A percentile compares a stretch with the other conserved stretches of the same genome.
Evolutionary conservation across 2,888 invertebrate genomes (phyloP).

Genomic region (Hyalella azteca): DNA sequence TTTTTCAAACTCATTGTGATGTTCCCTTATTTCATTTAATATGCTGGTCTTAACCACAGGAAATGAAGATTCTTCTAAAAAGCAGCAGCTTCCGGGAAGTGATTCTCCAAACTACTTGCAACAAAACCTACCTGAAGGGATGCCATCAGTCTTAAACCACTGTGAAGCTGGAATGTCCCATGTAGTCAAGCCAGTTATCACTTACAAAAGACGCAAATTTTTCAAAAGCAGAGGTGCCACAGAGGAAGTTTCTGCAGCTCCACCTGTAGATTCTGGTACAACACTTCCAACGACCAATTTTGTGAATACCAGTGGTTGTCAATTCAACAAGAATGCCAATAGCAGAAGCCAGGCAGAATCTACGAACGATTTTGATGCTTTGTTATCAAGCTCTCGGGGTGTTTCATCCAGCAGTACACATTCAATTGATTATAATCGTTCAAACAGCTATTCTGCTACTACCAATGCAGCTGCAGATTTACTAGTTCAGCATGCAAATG

Average conservation of each 20-base stretch:
- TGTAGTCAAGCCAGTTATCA: conserved; percentile 23
- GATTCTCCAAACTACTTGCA: conserved; percentile 6
- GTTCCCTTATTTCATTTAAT: too few species aligned
- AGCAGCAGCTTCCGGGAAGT: not conserved
- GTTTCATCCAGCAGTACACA: not conserved
- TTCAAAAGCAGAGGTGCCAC: conserved; percentile 49
- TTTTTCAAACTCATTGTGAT: too few species aligned
- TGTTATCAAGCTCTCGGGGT: not conserved
- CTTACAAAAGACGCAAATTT: conserved; percentile 48
- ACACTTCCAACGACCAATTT: conserved; percentile 3
- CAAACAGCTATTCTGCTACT: not conserved
- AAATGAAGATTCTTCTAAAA: conserved; percentile 36
- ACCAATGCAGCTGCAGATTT: not conserved
- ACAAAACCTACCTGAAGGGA: not conserved
- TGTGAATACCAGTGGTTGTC: not conserved
- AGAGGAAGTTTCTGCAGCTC: not conserved
- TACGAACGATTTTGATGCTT: conserved; percentile 7
- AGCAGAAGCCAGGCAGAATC: not conserved
- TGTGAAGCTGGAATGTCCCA: not conserved
- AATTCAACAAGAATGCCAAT: not conserved
- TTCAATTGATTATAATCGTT: conserved; percentile 3
- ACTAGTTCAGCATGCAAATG: not conserved
- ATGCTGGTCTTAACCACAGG: not conserved
- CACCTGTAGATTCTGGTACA: not conserved
- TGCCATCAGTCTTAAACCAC: not conserved